Evolutionary conservation across 2,113 vertebrate genomes (phyloP).

Genomic region (Mola mola): DNA sequence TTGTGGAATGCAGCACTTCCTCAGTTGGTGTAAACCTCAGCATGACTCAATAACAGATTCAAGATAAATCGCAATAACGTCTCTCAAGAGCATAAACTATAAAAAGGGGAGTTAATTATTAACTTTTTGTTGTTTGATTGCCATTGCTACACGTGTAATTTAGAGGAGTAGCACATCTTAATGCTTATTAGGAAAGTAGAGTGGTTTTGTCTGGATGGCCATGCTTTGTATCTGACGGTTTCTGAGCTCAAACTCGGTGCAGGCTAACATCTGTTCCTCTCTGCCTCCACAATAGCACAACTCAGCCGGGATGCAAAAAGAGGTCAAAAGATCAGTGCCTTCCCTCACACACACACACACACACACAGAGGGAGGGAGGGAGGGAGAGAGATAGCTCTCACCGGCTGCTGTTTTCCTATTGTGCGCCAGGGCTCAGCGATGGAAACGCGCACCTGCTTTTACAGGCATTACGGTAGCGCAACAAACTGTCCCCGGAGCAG

Average conservation of each 20-base stretch:
- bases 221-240: conserved; percentile 57
- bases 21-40: conserved; percentile 23
- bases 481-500: conserved; percentile 76
- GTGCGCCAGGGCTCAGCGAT: conserved; percentile 56
- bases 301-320: conserved; percentile 76
- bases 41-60: no score
- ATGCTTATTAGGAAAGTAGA: neutral
- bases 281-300: conserved; percentile 76
- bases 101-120: no score
- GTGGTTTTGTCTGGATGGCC: conserved; percentile 32
- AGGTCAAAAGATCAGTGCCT: conserved; percentile 84
- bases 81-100: no score
- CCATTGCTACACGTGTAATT: no score
- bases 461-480: conserved; percentile 87
- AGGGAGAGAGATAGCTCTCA: conserved; percentile 41
- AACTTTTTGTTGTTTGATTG: no score
- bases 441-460: conserved; percentile 85
- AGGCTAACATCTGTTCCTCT: conserved; percentile 80
- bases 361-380: conserved; percentile 13
- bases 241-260: conserved; percentile 53
- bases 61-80: no score
- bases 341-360: conserved; percentile 33
- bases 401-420: conserved; percentile 68
- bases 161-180: neutral
- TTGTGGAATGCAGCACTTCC: conserved; percentile 27